phyloP scores from a whole-genome alignment of 2,797 vertebrate species.

The Acanthis flammea region DNA sequence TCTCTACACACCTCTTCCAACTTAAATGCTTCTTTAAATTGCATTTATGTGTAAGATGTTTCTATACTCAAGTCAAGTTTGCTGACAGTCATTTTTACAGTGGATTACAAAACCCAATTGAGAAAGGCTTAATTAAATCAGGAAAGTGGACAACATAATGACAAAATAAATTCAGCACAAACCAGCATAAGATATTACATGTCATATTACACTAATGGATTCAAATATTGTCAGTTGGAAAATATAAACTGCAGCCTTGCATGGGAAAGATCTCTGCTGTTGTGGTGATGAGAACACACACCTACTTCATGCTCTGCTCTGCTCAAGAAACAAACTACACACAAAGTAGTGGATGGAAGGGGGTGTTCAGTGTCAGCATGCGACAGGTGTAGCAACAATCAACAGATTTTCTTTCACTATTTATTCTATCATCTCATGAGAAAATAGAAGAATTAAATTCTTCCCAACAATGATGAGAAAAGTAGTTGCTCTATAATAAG shows the following conservation, averaged over 20 bases:
- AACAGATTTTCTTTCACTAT: background rate
- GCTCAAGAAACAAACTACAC: background rate
- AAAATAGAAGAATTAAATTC: background rate
- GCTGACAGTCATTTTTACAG: background rate
- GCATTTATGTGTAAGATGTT: background rate
- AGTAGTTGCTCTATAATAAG: background rate
- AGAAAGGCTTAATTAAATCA: constrained; percentile 3
- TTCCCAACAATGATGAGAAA: background rate
- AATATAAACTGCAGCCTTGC: background rate
- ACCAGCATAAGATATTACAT: background rate
- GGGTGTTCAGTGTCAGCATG: background rate
- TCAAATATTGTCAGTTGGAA: background rate
- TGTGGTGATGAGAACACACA: background rate
- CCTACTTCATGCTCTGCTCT: background rate
- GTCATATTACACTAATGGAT: background rate
- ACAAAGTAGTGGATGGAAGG: background rate
- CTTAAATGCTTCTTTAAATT: background rate
- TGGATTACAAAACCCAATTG: background rate
- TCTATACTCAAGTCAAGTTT: background rate
- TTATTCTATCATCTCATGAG: background rate
- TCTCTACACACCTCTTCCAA: background rate
- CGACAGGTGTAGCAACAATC: background rate
- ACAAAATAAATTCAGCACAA: constrained; percentile 1
- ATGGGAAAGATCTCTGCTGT: background rate
- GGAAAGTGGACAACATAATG: background rate